Evolutionary conservation across 2,113 vertebrate species (phyloP).

Genomic region (Capra hircus): DNA sequence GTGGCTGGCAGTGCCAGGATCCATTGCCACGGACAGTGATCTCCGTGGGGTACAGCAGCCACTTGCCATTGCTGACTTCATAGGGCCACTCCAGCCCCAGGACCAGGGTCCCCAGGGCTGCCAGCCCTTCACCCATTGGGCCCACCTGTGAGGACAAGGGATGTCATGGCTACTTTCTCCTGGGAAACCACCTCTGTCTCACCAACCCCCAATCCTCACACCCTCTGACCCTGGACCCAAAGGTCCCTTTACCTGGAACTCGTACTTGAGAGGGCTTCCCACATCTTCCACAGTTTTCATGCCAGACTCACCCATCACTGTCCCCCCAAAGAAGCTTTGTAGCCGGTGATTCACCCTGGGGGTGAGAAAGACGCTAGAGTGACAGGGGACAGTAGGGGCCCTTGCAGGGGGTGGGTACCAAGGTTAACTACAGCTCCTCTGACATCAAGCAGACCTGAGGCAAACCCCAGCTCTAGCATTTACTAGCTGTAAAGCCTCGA

Average conservation of each 20-base stretch:
- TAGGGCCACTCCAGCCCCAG: constrained; percentile 93
- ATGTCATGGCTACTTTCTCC: not conserved
- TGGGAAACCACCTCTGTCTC: not conserved
- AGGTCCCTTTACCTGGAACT: constrained; percentile 84
- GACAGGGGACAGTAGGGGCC: not conserved
- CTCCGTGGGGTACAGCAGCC: constrained; percentile 94
- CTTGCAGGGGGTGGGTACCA: not conserved
- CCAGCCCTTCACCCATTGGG: constrained; percentile 82
- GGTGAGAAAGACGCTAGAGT: rapidly evolving
- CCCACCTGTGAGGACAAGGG: constrained; percentile 80
- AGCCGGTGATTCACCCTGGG: constrained; percentile 64
- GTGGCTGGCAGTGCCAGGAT: constrained; percentile 83
- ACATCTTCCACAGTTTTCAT: constrained; percentile 89
- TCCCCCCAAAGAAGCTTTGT: constrained; percentile 89
- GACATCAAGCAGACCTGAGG: not conserved
- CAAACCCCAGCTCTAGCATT: not conserved
- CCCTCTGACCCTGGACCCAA: not conserved
- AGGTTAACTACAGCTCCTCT: not conserved
- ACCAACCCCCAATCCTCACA: not conserved
- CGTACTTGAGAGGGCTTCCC: constrained; percentile 89
- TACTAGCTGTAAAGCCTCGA: not conserved
- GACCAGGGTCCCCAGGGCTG: constrained; percentile 84
- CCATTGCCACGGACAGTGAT: constrained; percentile 81
- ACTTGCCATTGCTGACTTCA: constrained; percentile 92
- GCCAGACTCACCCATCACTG: constrained; percentile 91